Evolutionary conservation across 2,797 vertebrate genomes (phyloP).

Genomic region (Fratercula arctica): DNA sequence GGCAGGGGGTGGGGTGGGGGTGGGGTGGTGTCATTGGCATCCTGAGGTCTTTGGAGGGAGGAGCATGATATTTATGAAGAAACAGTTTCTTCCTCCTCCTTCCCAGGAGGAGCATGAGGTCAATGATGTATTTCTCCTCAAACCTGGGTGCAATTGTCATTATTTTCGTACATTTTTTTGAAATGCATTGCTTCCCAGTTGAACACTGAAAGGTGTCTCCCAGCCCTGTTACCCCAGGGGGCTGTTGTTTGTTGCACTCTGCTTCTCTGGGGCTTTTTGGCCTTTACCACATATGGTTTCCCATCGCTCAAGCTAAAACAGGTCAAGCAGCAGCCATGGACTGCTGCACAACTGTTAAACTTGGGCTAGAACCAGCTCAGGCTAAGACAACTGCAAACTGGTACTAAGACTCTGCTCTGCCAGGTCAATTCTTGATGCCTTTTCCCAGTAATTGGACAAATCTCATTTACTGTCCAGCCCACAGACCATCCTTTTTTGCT

Average conservation of each 20-base stretch:
- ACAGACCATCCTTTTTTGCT: background rate
- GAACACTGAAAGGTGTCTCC: background rate
- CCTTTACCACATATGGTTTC: background rate
- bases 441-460: background rate
- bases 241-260: background rate
- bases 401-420: background rate
- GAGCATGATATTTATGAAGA: background rate
- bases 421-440: background rate
- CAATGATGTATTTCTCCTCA: background rate
- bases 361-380: background rate
- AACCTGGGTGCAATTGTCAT: background rate
- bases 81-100: background rate
- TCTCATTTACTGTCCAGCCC: background rate
- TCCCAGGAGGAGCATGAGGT: background rate
- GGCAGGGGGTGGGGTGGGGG: accelerated
- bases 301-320: background rate
- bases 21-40: background rate
- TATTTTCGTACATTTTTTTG: background rate
- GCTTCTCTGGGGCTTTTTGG: background rate
- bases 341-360: background rate
- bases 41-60: background rate
- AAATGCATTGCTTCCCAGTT: background rate
- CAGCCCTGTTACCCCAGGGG: background rate
- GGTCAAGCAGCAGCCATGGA: background rate
- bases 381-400: background rate